Conservation (phyloP, 2,888 invertebrate genomes). For the Notodonta dromedarius region DNA sequence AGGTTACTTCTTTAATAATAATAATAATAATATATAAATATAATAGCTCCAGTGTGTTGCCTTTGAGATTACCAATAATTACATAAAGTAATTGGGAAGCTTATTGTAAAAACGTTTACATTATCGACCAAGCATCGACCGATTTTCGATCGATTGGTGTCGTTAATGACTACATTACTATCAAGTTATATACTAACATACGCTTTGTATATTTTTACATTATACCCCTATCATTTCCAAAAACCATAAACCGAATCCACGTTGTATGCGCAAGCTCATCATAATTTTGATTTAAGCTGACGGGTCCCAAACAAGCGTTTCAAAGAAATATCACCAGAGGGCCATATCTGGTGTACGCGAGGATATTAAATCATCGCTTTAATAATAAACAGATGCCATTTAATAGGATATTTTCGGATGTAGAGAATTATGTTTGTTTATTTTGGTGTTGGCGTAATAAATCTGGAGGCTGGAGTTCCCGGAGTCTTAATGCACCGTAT, state of each 20-base stretch:
- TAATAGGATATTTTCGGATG: slow-evolving; percentile 25
- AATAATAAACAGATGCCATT: slow-evolving; percentile 37
- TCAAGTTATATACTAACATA: too few species aligned
- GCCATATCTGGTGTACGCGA: slow-evolving; percentile 32
- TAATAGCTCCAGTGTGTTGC: too few species aligned
- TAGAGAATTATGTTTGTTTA: slow-evolving; percentile 16
- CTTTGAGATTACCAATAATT: too few species aligned
- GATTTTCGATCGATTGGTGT: too few species aligned
- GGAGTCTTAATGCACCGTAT: background rate
- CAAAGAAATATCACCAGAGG: slow-evolving; percentile 29
- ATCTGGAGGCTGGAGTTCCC: background rate
- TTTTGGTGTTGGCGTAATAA: background rate
- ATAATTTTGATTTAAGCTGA: slow-evolving; percentile 44
- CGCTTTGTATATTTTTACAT: background rate
- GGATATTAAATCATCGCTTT: slow-evolving; percentile 30
- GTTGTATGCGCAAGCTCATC: slow-evolving; percentile 11
- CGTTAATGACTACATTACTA: too few species aligned
- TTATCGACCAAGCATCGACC: too few species aligned
- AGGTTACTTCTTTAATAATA: too few species aligned
- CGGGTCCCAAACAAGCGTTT: slow-evolving; percentile 26
- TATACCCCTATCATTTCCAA: background rate
- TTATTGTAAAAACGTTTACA: too few species aligned
- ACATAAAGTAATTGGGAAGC: too few species aligned
- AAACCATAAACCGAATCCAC: background rate
- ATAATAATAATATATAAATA: too few species aligned